Conservation (phyloP, 2,888 invertebrate genomes). For the Salpingus planirostris region DNA sequence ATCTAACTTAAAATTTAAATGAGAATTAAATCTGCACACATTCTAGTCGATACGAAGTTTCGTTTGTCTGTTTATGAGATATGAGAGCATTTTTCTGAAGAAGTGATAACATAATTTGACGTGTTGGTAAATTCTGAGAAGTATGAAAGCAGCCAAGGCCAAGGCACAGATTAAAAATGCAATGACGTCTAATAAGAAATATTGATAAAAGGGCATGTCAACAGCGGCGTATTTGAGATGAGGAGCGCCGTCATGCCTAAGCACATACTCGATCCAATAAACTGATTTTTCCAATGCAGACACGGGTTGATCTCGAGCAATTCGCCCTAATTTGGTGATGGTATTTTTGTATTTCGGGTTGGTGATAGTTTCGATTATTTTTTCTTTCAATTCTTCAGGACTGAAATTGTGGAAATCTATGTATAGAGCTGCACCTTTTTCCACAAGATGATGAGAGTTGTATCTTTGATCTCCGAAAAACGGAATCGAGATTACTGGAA, state of each 20-base stretch:
- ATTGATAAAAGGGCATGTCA: constrained; percentile 23
- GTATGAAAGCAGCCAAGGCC: constrained; percentile 2
- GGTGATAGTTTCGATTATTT: constrained; percentile 21
- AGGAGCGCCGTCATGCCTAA: constrained; percentile 24
- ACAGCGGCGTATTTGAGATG: constrained; percentile 21
- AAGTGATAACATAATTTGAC: neutral
- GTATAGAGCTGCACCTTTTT: constrained; percentile 19
- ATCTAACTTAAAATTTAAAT: no score
- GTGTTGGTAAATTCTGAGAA: constrained; percentile 3
- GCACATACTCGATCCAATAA: constrained; percentile 29
- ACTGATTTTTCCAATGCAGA: constrained; percentile 23
- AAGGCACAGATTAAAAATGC: constrained; percentile 7
- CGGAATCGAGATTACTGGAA: constrained; percentile 27
- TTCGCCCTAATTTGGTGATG: constrained; percentile 15
- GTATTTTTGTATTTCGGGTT: constrained; percentile 22
- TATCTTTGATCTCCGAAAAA: constrained; percentile 26
- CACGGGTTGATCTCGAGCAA: constrained; percentile 23
- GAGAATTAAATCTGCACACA: no score
- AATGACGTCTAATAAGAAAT: constrained; percentile 22
- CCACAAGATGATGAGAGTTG: constrained; percentile 21
- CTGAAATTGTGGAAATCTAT: constrained; percentile 21
- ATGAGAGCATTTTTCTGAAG: no score
- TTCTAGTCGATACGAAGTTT: no score
- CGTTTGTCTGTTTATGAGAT: no score
- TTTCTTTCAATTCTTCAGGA: constrained; percentile 20